Base-by-base conservation (phyloP, 2,113 vertebrate species). In the Myiagra hebetior region DNA sequence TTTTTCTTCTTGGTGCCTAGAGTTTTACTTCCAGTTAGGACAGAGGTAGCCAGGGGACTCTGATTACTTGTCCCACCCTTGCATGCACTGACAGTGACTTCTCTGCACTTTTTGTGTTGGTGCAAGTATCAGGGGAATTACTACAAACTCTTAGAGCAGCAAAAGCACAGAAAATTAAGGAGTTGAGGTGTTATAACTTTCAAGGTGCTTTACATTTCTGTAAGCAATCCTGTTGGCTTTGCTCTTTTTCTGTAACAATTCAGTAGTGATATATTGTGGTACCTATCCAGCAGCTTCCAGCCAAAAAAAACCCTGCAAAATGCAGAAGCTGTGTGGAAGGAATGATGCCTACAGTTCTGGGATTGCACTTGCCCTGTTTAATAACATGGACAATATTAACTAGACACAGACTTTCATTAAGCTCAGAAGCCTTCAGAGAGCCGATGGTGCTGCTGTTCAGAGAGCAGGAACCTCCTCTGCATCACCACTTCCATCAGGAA, bases 311-410 rank as follows among this genome's bases (percentile, higher is more conserved):
- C 16, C 41, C 64, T 78, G 56, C 73, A 91, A 39, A 42, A 60
- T 56, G 26, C 80, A 1, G 0, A 83, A 93, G 65, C 89, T 95
- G 67, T 76, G 12, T 89, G 74, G 56, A 74, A 91, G 65, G 73
- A 91, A 73, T 74, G 95, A 90, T 91, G 75, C 67, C 63, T 65
- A 4, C 55, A 44, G 78, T 85, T 90, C 55, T 88, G 94, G 87
- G 70, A 85, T 37, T 84, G 77, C 79, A 77, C 70, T 87, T 94
- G 92, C 46, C 65, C 78, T 85, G 44, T 37, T 94, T 96, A 90
- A 93, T 96, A 93, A 95, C 79, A 47, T 6, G 59, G 92, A 80
- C 68, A 52, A 21, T 95, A 93, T 85, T 92, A 96, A 93, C 78
- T 94, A 91, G 78, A 53, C 50, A 9, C 72, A 80, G 91, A 27